Evolutionary conservation across 2,888 invertebrate species (phyloP), one percentile per base, ranked within the genome.

Genomic region (Drosophila hamatofila): DNA sequence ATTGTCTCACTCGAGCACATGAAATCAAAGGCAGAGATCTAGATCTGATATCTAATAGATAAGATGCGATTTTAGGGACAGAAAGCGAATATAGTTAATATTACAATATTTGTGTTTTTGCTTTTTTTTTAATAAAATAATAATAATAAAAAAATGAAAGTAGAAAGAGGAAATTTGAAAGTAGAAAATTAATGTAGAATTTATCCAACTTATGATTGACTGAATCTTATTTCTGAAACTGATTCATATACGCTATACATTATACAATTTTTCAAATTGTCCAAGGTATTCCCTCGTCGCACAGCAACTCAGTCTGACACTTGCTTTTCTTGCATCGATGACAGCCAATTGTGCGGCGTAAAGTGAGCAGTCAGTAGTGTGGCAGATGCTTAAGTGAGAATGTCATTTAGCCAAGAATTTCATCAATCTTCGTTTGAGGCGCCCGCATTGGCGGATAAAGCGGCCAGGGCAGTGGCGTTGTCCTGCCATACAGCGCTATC

Each of bases 391-490:
- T 25, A 75, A 76, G 69, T 63, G 77, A 35, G 58, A 72, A 59
- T 80, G 64, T 68, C 77, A 67, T 73, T 78, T 69, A 72, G 64
- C 54, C 51, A 60, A 65, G 72, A 81, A 88, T 78, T 86, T 83
- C 89, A 83, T 86, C 83, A 88, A 88, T 83, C 84, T 83, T 83
- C 69, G 59, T 69, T 57, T n/a, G n/a, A 64, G 56, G 57, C 37
- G 64, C 35, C 12, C n/a, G 63, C 30, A 33, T 21, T 27, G 42
- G 16, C 23, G 18, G 11, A 55, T 30, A 55, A 66, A 33, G 37
- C 25, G 51, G 54, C n/a, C 60, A 61, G 49, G 52, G 35, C 54
- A 14, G 35, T 55, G 59, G 30, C 44, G 56, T 57, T 44, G 61
- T 60, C 44, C 44, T 51, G 76, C 46, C 74, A 59, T 71, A 69